phyloP scores from a whole-genome alignment of 2,888 invertebrate genomes.

The Camponotus fellah region DNA sequence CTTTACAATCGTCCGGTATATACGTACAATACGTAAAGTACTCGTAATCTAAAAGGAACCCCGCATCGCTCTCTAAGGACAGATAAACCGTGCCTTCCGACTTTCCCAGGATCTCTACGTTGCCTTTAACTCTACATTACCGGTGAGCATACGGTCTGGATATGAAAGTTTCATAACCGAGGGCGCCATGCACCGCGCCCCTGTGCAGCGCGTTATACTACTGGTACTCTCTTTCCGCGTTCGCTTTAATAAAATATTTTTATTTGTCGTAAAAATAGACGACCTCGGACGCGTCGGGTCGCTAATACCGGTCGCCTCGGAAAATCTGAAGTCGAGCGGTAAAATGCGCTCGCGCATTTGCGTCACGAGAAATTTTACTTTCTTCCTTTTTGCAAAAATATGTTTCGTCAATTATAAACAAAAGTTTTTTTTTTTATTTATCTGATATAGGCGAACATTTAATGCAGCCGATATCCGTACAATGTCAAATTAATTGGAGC shows the following conservation, averaged over 20 bases:
- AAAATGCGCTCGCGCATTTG: conserved; percentile 17
- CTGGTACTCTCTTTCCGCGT: conserved; percentile 25
- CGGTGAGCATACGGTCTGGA: conserved; percentile 49
- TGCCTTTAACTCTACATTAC: conserved; percentile 63
- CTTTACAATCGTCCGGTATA: conserved; percentile 42
- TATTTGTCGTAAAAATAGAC: conserved; percentile 56
- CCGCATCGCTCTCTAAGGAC: conserved; percentile 59
- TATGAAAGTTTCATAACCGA: conserved; percentile 64
- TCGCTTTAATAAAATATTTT: conserved; percentile 58
- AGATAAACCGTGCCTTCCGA: conserved; percentile 59
- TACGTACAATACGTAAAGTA: conserved; percentile 52
- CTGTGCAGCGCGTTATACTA: conserved; percentile 13
- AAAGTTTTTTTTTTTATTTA: background rate
- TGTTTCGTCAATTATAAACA: background rate
- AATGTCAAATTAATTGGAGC: conserved; percentile 12
- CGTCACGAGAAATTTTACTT: background rate
- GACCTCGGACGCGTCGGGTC: conserved; percentile 37
- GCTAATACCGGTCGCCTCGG: conserved; percentile 51
- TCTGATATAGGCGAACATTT: background rate
- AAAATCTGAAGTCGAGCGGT: conserved; percentile 45
- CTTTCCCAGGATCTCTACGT: conserved; percentile 10
- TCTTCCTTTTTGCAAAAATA: background rate
- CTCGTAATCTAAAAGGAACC: conserved; percentile 48
- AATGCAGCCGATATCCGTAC: background rate
- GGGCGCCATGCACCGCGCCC: conserved; percentile 53